These are phyloP conservation scores for Drosophila atroscutellata DNA, from an alignment of 2,888 invertebrate genomes.

Conservation along the genomic window DNA sequence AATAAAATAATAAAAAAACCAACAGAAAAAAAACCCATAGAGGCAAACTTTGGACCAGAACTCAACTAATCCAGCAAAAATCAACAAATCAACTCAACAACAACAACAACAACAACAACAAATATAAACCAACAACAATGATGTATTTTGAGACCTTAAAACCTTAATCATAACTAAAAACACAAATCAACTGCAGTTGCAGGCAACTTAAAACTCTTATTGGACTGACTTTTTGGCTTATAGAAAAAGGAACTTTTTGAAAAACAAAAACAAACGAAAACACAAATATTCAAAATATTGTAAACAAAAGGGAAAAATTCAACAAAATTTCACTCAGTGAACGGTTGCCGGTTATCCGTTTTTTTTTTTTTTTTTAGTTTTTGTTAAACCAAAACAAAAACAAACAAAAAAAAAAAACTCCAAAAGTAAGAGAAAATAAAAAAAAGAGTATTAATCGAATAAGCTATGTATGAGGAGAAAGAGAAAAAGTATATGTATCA, in stretches of 20 bases:
- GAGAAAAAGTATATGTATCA: constrained; percentile 27
- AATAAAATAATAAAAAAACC: constrained; percentile 15
- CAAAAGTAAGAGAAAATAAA: constrained; percentile 31
- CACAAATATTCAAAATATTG: constrained; percentile 77
- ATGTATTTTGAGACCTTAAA: constrained; percentile 68
- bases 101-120: constrained; percentile 17
- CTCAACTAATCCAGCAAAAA: constrained; percentile 68
- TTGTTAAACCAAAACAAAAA: constrained; percentile 24
- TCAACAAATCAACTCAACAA: constrained; percentile 60
- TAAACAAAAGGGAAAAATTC: constrained; percentile 53
- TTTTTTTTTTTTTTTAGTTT: constrained; percentile 20
- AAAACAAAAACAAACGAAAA: constrained; percentile 51
- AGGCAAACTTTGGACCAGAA: constrained; percentile 81
- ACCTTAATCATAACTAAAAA: constrained; percentile 45
- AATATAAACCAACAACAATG: constrained; percentile 52
- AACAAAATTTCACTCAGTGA: constrained; percentile 70
- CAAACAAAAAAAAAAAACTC: constrained; percentile 46
- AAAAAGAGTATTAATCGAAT: constrained; percentile 71
- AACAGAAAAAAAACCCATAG: constrained; percentile 53
- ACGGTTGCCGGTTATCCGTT: constrained; percentile 70
- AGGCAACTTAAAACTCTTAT: constrained; percentile 82
- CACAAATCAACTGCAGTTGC: constrained; percentile 82
- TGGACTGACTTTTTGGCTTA: constrained; percentile 82
- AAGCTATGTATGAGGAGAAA: constrained; percentile 27
- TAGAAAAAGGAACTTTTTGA: constrained; percentile 74